A percentile compares a stretch with the other conserved stretches of the same genome.
Conservation (phyloP, 2,888 invertebrate species). For the Capitulum mitella region DNA sequence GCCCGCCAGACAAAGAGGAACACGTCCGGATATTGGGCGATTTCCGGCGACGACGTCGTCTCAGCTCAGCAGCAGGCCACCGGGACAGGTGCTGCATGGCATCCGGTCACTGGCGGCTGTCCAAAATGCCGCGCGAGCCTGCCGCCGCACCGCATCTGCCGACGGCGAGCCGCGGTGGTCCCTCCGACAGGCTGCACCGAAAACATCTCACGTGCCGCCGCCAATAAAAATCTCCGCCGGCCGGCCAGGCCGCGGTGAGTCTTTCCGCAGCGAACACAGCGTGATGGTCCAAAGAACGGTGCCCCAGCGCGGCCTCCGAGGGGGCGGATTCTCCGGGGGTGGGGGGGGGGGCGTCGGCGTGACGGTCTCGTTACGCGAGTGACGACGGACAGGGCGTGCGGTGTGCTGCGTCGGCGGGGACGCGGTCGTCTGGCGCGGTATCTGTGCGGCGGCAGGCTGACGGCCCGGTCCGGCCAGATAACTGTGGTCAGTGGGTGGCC, state of each 20-base stretch:
- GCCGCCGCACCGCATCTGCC: background rate
- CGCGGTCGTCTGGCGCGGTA: too few relatives aligned
- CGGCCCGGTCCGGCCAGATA: too few relatives aligned
- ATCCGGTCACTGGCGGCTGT: background rate
- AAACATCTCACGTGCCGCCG: background rate
- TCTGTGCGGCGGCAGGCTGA: too few relatives aligned
- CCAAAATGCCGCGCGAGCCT: background rate
- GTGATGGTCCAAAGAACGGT: too few relatives aligned
- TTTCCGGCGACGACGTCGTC: background rate
- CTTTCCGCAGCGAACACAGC: too few relatives aligned
- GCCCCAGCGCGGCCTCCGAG: too few relatives aligned
- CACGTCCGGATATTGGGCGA: background rate
- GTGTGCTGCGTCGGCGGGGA: too few relatives aligned
- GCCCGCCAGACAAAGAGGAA: background rate
- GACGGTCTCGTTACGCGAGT: background rate
- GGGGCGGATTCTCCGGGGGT: too few relatives aligned
- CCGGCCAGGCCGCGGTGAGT: background rate
- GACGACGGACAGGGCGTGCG: background rate
- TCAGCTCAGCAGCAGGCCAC: too few relatives aligned
- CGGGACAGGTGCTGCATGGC: background rate
- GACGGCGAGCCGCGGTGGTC: background rate
- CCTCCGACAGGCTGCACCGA: background rate
- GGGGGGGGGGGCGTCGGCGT: background rate
- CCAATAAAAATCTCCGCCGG: background rate
- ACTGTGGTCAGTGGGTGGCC: too few relatives aligned